phyloP scores from a whole-genome alignment of 1,140 invertebrate species.

The Luehdorfia chinensis region DNA sequence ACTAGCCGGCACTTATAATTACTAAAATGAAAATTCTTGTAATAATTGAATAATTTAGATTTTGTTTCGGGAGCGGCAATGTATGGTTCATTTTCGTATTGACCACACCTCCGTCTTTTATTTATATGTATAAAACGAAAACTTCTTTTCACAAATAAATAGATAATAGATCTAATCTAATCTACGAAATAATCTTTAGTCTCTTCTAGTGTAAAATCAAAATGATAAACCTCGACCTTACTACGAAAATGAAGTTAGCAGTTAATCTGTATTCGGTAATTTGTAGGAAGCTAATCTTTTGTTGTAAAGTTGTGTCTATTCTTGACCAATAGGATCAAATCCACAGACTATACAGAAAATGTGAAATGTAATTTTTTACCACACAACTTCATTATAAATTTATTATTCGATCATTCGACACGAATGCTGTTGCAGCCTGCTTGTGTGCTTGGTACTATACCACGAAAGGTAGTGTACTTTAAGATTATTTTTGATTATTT shows the following conservation, averaged over 20 bases:
- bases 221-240: conserved; percentile 2
- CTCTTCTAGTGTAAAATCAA: background rate
- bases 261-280: background rate
- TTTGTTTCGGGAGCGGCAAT: conserved; percentile 3
- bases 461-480: no score
- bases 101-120: conserved; percentile 15
- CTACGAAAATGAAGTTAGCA: conserved; percentile 9
- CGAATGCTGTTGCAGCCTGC: no score
- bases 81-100: conserved; percentile 5
- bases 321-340: background rate
- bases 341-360: no score
- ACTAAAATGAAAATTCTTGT: conserved; percentile 6
- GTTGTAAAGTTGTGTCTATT: background rate
- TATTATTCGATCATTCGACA: no score
- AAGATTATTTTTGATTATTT: no score
- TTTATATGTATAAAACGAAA: background rate
- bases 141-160: conserved; percentile 1
- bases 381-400: no score
- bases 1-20: background rate
- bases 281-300: no score
- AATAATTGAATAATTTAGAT: conserved; percentile 10
- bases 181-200: conserved; percentile 1
- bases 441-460: no score
- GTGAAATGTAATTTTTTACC: no score
- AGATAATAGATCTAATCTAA: conserved; percentile 3